A percentile compares a stretch with the other conserved stretches of the same genome.
phyloP scores from a whole-genome alignment of 2,113 vertebrate species.

The Chloropsis cyanopogon region DNA sequence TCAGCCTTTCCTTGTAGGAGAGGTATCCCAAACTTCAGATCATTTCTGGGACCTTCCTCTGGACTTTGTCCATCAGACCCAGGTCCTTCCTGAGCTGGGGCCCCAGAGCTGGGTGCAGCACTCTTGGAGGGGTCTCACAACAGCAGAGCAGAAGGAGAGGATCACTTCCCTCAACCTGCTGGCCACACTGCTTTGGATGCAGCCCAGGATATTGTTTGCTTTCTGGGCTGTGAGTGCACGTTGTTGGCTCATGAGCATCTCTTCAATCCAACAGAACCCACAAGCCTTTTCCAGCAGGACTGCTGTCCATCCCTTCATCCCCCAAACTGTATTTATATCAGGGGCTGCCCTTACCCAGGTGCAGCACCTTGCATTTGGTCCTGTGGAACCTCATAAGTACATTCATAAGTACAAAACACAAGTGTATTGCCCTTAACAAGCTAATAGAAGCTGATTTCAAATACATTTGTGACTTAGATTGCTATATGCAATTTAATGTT shows the following conservation, averaged over 20 bases:
- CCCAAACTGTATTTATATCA: not conserved
- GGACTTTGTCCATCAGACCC: rapidly evolving
- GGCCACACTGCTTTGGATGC: not conserved
- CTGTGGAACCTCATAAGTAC: not conserved
- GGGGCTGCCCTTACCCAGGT: not conserved
- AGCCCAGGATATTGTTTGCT: not conserved
- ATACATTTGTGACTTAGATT: not conserved
- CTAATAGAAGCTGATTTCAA: not conserved
- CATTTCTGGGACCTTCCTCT: not conserved
- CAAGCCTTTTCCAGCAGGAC: not conserved
- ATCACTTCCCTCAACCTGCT: rapidly evolving
- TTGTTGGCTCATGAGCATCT: not conserved
- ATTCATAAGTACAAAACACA: not conserved
- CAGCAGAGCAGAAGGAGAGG: not conserved
- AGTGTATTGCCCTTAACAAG: not conserved
- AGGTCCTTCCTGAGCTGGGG: not conserved
- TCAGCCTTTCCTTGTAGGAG: not conserved
- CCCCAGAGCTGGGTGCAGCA: not conserved
- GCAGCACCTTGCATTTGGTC: not conserved
- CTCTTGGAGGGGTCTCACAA: not conserved
- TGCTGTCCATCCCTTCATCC: not conserved
- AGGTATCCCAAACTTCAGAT: not conserved
- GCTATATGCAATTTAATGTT: not conserved
- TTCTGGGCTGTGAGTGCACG: not conserved
- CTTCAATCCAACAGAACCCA: not conserved